Conservation (phyloP, 1,140 invertebrate species). For the Neomicropteryx cornuta region DNA sequence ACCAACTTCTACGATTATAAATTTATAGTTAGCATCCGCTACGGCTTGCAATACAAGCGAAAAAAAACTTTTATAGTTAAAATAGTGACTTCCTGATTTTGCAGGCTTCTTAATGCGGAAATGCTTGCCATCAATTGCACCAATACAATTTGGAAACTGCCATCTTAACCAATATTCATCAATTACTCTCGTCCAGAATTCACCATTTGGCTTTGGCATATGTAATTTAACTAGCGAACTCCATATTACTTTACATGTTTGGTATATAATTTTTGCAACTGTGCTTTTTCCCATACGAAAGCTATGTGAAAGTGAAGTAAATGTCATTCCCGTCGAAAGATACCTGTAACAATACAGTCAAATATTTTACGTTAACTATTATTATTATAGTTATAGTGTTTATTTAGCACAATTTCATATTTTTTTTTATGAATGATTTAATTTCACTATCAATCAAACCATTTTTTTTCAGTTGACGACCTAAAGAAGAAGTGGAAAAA, state of each 20-base stretch:
- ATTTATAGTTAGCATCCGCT: constrained; percentile 23
- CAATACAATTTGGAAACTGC: constrained; percentile 25
- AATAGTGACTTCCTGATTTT: constrained; percentile 22
- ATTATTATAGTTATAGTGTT: no score
- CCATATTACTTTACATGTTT: constrained; percentile 10
- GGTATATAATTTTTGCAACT: constrained; percentile 7
- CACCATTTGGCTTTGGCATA: constrained; percentile 10
- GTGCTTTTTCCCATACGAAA: constrained; percentile 11
- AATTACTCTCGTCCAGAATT: constrained; percentile 17
- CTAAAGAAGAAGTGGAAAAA: not conserved
- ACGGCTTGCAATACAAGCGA: constrained; percentile 27
- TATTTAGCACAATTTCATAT: no score
- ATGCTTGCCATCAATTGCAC: constrained; percentile 30
- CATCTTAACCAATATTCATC: constrained; percentile 19
- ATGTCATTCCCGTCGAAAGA: constrained; percentile 8
- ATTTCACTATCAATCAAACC: no score
- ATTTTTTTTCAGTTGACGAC: not conserved
- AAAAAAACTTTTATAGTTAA: constrained; percentile 30
- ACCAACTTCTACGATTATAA: constrained; percentile 23
- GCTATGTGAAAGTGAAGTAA: constrained; percentile 10
- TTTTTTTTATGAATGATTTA: no score
- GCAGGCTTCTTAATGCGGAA: constrained; percentile 19
- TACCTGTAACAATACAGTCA: constrained; percentile 11
- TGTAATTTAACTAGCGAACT: constrained; percentile 6
- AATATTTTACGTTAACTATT: constrained; percentile 1